Conservation (phyloP, 1,140 invertebrate genomes). For the Lanistes nyassanus region DNA sequence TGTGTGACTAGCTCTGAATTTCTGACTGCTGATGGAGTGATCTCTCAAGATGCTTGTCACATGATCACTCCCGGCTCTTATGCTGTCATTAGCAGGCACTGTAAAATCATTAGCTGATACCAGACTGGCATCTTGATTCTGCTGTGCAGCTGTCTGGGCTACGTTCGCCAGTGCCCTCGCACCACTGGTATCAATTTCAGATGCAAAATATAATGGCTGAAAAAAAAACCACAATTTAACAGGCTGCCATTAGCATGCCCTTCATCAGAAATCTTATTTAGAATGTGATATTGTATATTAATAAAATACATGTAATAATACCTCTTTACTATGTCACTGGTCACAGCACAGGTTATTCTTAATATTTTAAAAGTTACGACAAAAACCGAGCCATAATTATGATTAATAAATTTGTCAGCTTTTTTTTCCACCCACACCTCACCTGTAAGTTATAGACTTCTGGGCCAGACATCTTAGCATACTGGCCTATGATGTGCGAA, state of each 20-base stretch:
- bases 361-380: too few relatives aligned
- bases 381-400: too few relatives aligned
- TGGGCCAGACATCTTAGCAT: not conserved
- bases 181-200: not conserved
- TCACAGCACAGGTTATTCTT: too few relatives aligned
- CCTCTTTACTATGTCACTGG: too few relatives aligned
- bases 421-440: too few relatives aligned
- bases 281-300: too few relatives aligned
- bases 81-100: not conserved
- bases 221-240: not conserved
- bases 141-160: not conserved
- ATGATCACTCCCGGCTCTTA: not conserved
- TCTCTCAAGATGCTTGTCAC: not conserved
- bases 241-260: too few relatives aligned
- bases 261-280: not conserved
- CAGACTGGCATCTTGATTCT: not conserved
- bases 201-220: conserved; percentile 20
- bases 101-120: not conserved
- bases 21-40: not conserved
- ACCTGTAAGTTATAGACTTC: conserved; percentile 5
- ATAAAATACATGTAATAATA: too few relatives aligned
- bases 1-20: not conserved
- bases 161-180: too few relatives aligned
- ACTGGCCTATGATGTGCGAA: conserved; percentile 13
- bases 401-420: not conserved